phyloP scores from a whole-genome alignment of 1,140 invertebrate genomes.

The Euwallacea fornicatus region DNA sequence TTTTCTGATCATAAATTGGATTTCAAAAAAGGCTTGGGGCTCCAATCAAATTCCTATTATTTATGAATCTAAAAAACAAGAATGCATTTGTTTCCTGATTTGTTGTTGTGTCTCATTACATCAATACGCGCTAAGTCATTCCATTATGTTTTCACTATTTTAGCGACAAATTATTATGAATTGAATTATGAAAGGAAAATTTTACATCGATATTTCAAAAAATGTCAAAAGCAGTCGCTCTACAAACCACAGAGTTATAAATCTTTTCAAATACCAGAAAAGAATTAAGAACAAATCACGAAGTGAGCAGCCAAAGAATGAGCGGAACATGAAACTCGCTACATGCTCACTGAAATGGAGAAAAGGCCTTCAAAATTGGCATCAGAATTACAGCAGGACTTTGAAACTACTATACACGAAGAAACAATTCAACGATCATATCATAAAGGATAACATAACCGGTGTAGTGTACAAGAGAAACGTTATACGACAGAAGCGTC shows the following conservation, averaged over 20 bases:
- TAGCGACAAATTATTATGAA: background rate
- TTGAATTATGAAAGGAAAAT: background rate
- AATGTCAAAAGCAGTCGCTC: background rate
- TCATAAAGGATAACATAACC: background rate
- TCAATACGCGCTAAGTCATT: too few species aligned
- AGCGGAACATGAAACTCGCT: background rate
- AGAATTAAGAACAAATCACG: background rate
- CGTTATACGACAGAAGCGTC: background rate
- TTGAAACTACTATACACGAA: background rate
- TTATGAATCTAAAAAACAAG: background rate
- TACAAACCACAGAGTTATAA: background rate
- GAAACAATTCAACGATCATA: background rate
- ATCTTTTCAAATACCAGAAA: too few species aligned
- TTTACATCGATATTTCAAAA: background rate
- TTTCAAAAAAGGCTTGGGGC: background rate
- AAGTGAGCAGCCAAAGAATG: background rate
- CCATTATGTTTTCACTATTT: too few species aligned
- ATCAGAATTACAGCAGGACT: background rate
- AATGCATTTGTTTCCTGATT: background rate
- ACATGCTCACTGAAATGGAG: background rate
- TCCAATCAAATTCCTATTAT: background rate
- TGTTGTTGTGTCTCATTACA: background rate
- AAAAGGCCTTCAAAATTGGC: background rate
- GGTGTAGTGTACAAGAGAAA: background rate
- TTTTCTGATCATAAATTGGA: background rate